These are phyloP conservation scores for Polypedilum vanderplanki DNA, from an alignment of 1,140 invertebrate genomes.

Conservation along the genomic window DNA sequence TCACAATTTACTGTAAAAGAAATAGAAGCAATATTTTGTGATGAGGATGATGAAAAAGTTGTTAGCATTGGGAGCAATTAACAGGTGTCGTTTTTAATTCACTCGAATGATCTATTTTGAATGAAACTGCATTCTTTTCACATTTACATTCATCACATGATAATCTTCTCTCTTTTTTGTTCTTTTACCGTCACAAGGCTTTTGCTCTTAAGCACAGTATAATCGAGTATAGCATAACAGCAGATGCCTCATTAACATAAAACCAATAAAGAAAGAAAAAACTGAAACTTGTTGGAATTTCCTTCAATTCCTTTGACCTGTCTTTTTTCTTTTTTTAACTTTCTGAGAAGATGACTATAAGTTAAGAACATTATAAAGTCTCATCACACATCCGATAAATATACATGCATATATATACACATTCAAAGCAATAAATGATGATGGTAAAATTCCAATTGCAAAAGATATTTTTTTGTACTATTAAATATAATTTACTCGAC, in stretches of 20 bases:
- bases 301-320: not conserved
- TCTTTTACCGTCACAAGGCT: no score
- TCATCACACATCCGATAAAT: no score
- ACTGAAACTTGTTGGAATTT: slow-evolving; percentile 3
- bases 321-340: not conserved
- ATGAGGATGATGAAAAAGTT: no score
- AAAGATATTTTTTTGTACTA: not conserved
- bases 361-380: no score
- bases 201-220: no score
- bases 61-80: no score
- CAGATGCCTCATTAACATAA: not conserved
- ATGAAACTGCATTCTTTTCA: not conserved
- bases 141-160: not conserved
- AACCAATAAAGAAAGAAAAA: not conserved
- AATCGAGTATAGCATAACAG: not conserved
- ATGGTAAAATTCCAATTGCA: not conserved
- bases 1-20: no score
- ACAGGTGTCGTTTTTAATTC: not conserved
- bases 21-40: no score
- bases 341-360: not conserved
- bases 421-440: not conserved
- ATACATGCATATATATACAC: not conserved
- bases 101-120: not conserved
- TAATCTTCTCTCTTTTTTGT: not conserved
- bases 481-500: slow-evolving; percentile 10